Evolutionary conservation across 2,797 vertebrate species (phyloP), one percentile per base, ranked within the genome.

Genomic region (Gambelia wislizenii): DNA sequence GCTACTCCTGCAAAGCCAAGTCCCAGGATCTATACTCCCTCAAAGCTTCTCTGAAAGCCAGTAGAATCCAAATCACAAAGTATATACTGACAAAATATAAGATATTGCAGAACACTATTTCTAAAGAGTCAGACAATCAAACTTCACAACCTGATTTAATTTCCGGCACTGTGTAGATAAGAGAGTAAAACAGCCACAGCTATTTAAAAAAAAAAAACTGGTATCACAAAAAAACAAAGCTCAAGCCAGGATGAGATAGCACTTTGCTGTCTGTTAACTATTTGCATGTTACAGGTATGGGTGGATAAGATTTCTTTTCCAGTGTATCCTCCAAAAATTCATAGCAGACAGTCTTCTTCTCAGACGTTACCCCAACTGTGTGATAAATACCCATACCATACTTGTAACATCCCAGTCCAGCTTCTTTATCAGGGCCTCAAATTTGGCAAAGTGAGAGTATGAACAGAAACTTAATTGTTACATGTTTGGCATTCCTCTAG

Each of bases 131-230:
- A 83, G 59, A 74, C 36, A 9, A 2, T 1, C 3, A 89, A 91
- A 39, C 36, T 67, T 67, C 81, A 86, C 74, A 0, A 0, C 75
- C 79, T 0, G 1, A 79, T 88, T 44, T 69, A 49, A 75, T 91
- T 33, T 85, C 92, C 92, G 89, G 84, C 59, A 42, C 88, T 93
- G 85, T 91, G 92, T 93, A 93, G 89, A 94, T 70, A 83, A 95
- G 78, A 92, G 89, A 93, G 88, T 93, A 94, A 85, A 96, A 95
- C 92, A 94, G 76, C 39, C 89, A 91, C 87, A 92, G 89, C 94
- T 95, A 95, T 91, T 94, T n/a, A n/a, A n/a, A n/a, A n/a, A n/a
- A n/a, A n/a, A n/a, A 95, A 74, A 39, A 67, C 22, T n/a, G 49
- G 87, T 85, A 91, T 88, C 90, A 93, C 56, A 59, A 89, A 95